phyloP scores from a whole-genome alignment of 2,797 vertebrate genomes.

The Megalops cyprinoides region DNA sequence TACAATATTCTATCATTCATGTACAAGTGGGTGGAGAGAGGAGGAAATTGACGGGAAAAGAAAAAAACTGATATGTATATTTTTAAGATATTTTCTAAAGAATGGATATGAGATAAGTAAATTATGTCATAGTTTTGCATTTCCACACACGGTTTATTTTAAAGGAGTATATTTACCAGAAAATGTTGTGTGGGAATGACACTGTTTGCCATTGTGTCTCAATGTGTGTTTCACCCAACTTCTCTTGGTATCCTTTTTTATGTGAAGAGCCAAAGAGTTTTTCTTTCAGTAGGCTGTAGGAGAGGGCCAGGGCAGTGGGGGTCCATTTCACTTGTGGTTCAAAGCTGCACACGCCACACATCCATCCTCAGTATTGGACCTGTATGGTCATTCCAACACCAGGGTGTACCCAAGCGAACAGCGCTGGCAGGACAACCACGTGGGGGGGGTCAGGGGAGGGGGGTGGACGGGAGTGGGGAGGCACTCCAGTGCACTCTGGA shows the following conservation, averaged over 20 bases:
- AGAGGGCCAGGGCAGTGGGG: background rate
- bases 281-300: slow-evolving; percentile 17
- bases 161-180: slow-evolving; percentile 32
- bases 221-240: background rate
- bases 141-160: slow-evolving; percentile 37
- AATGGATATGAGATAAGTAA: slow-evolving; percentile 21
- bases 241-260: background rate
- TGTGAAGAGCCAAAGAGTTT: slow-evolving; percentile 39
- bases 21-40: background rate
- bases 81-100: slow-evolving; percentile 44
- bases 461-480: background rate
- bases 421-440: slow-evolving; percentile 33
- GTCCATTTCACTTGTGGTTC: too few species aligned
- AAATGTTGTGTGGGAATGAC: slow-evolving; percentile 29
- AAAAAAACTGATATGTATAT: slow-evolving; percentile 40
- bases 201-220: slow-evolving; percentile 4
- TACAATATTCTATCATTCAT: background rate
- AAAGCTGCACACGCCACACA: background rate
- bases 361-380: background rate
- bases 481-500: background rate
- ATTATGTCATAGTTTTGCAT: slow-evolving; percentile 38
- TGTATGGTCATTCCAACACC: background rate
- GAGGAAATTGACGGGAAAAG: background rate
- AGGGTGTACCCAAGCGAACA: slow-evolving; percentile 18
- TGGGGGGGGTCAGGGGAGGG: slow-evolving; percentile 21